These are phyloP conservation scores for Nanorana parkeri DNA, from an alignment of 2,113 vertebrate genomes.

Conservation along the genomic window DNA sequence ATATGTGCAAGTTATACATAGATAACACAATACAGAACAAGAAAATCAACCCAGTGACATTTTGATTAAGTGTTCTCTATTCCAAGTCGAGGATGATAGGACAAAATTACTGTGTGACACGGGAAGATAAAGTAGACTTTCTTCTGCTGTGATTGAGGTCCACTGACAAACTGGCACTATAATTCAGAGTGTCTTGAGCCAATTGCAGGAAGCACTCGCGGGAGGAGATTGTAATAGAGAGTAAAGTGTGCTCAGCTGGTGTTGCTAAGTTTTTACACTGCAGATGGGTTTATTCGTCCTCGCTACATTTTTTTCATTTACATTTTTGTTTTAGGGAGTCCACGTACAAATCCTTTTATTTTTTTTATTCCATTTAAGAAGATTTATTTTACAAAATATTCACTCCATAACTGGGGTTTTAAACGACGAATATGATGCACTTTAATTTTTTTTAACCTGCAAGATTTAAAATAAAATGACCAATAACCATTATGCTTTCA, in stretches of 20 bases:
- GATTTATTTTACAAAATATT: too few species aligned
- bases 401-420: too few species aligned
- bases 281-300: background rate
- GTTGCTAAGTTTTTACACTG: constrained; percentile 12
- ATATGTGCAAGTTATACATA: constrained; percentile 58
- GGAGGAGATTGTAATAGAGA: constrained; percentile 45
- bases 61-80: constrained; percentile 58
- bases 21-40: constrained; percentile 58
- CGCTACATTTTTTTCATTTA: background rate
- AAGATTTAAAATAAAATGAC: too few species aligned
- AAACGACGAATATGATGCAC: too few species aligned
- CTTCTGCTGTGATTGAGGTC: constrained; percentile 54
- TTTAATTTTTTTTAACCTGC: too few species aligned
- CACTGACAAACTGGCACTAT: constrained; percentile 53
- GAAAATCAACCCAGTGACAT: constrained; percentile 57
- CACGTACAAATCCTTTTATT: too few species aligned
- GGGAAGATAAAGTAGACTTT: constrained; percentile 56
- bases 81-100: constrained; percentile 57
- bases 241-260: constrained; percentile 6
- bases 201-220: constrained; percentile 43
- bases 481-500: too few species aligned
- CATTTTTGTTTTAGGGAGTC: too few species aligned
- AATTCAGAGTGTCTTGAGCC: constrained; percentile 48
- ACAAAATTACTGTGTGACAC: constrained; percentile 56
- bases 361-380: too few species aligned